Percentiles rank a stretch among this genome's conserved stretches.
Evolutionary conservation across 2,113 vertebrate genomes (phyloP).

Genomic region (Ochotona princeps): DNA sequence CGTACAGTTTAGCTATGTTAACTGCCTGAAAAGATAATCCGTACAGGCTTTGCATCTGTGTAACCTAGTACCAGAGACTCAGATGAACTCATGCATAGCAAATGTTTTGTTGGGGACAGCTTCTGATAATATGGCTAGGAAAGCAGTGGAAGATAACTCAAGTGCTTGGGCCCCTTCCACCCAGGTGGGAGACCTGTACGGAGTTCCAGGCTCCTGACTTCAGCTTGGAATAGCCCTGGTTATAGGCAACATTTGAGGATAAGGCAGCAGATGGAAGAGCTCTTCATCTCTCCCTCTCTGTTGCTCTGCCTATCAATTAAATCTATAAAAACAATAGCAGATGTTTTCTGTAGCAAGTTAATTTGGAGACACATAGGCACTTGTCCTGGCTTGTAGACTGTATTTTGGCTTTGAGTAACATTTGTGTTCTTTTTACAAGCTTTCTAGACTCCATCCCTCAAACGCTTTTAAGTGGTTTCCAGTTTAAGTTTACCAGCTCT

Average conservation of each 20-base stretch:
- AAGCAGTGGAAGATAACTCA: too few relatives aligned
- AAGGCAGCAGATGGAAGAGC: too few relatives aligned
- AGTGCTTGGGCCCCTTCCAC: too few relatives aligned
- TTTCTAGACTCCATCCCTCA: background rate
- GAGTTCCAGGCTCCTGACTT: too few relatives aligned
- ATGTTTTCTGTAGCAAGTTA: background rate
- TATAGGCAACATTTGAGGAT: too few relatives aligned
- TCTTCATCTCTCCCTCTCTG: too few relatives aligned
- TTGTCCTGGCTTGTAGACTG: background rate
- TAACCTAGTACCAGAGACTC: background rate
- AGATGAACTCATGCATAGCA: background rate
- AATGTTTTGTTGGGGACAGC: background rate
- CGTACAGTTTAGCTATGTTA: background rate
- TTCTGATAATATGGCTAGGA: too few relatives aligned
- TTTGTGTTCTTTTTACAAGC: background rate
- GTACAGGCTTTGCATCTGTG: background rate
- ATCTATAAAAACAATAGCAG: too few relatives aligned
- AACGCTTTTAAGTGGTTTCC: constrained; percentile 56
- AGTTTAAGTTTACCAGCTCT: constrained; percentile 53
- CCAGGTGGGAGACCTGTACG: too few relatives aligned
- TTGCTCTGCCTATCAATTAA: too few relatives aligned
- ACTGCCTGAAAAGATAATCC: constrained; percentile 27
- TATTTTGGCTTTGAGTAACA: background rate
- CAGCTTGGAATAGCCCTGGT: too few relatives aligned
- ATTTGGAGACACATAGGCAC: background rate